Base-by-base conservation (phyloP, 2,797 vertebrate species). In the Nasua narica region DNA sequence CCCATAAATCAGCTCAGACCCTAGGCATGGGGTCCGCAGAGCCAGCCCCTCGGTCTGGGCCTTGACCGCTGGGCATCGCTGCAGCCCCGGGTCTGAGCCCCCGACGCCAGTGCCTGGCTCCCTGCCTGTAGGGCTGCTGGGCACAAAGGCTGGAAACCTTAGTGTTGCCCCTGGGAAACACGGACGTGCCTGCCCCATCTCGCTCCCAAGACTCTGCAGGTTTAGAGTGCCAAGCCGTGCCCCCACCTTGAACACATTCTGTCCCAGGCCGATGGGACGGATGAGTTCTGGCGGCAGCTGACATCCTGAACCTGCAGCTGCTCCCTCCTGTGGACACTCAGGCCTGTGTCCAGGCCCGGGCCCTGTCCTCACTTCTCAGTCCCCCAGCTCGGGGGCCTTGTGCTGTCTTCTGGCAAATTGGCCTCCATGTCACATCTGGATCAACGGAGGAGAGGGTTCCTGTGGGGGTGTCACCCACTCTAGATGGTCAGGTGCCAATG, bases 81-180 rank as follows among this genome's bases (percentile, higher is more conserved):
- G 25, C 40, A 67, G 72, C 3, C 48, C 74, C 18, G 37, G 32
- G 19, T 78, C 50, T 25, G 18, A 58, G 56, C 2, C 40, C 29
- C 40, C 60, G 32, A 12, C 16, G 1, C 0, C 0, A 0, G 60
- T 3, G 32, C 29, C 82, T 1, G 2, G 32, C n/a, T 10, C 4
- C 25, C 29, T 54, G 25, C 40, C 37, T 15, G 13, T 6, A 35
- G 35, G 56, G 46, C 37, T 65, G 56, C 2, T 1, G 37, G 43
- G 46, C 32, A 46, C 29, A 32, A 50, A 58, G 27, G 35, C 18
- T n/a, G 11, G 74, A 81, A 81, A 29, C 29, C 46, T 89, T 7
- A 8, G 23, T 18, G 77, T 8, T 18, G 29, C 35, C 29, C 35
- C 27, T 65, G 69, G 8, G 10, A 58, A 82, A 21, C 8, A 74